Base-by-base conservation (phyloP, 1,140 invertebrate species). In the Formica exsecta region DNA sequence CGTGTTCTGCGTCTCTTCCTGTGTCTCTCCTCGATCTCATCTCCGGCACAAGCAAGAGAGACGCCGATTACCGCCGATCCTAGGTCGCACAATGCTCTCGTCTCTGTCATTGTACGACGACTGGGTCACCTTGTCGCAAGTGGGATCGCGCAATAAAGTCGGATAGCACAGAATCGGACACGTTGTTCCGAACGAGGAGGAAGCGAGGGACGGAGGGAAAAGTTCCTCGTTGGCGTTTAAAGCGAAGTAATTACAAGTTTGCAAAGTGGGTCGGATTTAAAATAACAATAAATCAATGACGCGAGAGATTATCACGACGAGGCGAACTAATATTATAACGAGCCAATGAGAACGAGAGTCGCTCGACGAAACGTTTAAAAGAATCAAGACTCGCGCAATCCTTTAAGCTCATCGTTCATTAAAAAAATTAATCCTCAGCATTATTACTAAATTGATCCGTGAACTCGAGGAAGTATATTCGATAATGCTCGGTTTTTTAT, bases 91-190 rank as follows among this genome's bases (percentile, higher is more conserved):
- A 90, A 90, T 90, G 36, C 59, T 73, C 66, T 66, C 77, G 88
- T 90, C 80, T 84, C 88, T 90, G 88, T 90, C 89, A 89, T 84
- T 87, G 85, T 70, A 57, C 48, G 64, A 68, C 88, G 89, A 90
- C 89, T 90, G 83, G 89, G 89, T 90, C 89, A 90, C 89, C 89
- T 88, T 90, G 89, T 90, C 86, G 76, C 89, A 73, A 83, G 73
- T 83, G 83, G 75, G 75, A 86, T 86, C 59, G 73, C 70, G 38
- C 59, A 62, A 90, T 80, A 90, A 90, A 86, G 88, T 85, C 61
- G 54, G 44, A 57, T 48, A 83, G 86, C 32, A 29, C 19, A 5
- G 29, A 73, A 29, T 59, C 38, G 22, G 41, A 51, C 81, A n/a
- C 61, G 32, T 51, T 6, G 16, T 71, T 75, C 59, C 44, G 19